These are phyloP conservation scores for Apis cerana DNA, from an alignment of 1,140 invertebrate genomes.

Conservation along the genomic window DNA sequence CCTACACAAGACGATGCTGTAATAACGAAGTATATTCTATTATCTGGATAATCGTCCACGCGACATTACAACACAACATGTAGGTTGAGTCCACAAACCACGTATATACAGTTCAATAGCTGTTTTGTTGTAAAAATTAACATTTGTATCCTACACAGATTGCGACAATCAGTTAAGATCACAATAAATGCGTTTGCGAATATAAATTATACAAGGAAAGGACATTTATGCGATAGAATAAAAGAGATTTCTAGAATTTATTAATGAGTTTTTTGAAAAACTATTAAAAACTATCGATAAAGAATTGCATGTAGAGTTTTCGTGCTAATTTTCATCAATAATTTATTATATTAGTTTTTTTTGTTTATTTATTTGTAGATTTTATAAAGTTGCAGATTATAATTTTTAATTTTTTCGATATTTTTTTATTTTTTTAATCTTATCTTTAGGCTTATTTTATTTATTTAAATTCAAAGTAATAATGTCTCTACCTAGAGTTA, in stretches of 20 bases:
- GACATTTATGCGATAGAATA: not conserved
- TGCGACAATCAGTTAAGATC: not conserved
- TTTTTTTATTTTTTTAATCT: too few relatives aligned
- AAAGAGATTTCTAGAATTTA: not conserved
- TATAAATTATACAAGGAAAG: conserved; percentile 9
- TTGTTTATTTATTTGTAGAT: not conserved
- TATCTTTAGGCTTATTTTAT: too few relatives aligned
- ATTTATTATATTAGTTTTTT: not conserved
- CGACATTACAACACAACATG: conserved; percentile 49
- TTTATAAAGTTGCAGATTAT: not conserved
- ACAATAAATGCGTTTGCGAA: not conserved
- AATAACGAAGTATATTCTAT: conserved; percentile 32
- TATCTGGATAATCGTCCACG: conserved; percentile 17
- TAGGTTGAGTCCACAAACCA: conserved; percentile 34
- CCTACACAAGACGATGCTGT: conserved; percentile 35
- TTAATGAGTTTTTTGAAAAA: conserved; percentile 1
- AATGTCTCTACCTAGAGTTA: too few relatives aligned
- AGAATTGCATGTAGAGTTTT: too few relatives aligned
- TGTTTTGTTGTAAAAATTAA: conserved; percentile 34
- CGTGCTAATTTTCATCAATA: not conserved
- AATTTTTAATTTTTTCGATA: not conserved
- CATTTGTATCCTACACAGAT: conserved; percentile 21
- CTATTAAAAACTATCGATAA: not conserved
- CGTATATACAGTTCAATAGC: conserved; percentile 28
- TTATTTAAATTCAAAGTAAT: too few relatives aligned